These are phyloP conservation scores for Apis cerana DNA, from an alignment of 1,140 invertebrate species.

Conservation along the genomic window DNA sequence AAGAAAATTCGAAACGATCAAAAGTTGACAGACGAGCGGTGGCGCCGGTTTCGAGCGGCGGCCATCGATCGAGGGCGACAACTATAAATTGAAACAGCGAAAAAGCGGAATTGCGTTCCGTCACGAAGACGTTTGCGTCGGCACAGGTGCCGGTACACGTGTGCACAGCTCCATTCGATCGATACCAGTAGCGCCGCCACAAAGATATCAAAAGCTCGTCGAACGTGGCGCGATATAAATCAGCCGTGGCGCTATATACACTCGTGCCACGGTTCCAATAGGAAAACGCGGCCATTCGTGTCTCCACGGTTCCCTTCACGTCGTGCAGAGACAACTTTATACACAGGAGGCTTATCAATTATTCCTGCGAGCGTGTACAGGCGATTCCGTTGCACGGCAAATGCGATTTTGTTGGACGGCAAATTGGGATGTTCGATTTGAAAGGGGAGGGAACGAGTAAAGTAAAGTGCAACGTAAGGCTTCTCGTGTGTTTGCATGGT, in stretches of 20 bases:
- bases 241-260: slow-evolving; percentile 11
- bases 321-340: neutral
- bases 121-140: slow-evolving; percentile 29
- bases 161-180: slow-evolving; percentile 73
- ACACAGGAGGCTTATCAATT: slow-evolving; percentile 3
- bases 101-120: slow-evolving; percentile 20
- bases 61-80: slow-evolving; percentile 14
- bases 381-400: neutral
- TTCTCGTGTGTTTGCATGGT: neutral
- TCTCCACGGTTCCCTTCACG: neutral
- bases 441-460: too few species aligned
- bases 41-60: neutral
- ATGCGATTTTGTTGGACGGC: neutral
- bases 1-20: neutral
- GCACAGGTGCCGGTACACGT: slow-evolving; percentile 21
- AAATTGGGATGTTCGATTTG: slow-evolving; percentile 6
- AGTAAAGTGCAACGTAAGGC: neutral
- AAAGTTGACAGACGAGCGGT: neutral
- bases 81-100: slow-evolving; percentile 28
- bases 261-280: slow-evolving; percentile 1
- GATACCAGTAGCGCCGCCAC: slow-evolving; percentile 80
- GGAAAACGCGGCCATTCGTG: neutral
- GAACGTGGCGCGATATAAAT: slow-evolving; percentile 32
- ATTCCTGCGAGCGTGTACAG: neutral
- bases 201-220: slow-evolving; percentile 43